phyloP scores from a whole-genome alignment of 2,888 invertebrate species.

The Leucophora obtusa region DNA sequence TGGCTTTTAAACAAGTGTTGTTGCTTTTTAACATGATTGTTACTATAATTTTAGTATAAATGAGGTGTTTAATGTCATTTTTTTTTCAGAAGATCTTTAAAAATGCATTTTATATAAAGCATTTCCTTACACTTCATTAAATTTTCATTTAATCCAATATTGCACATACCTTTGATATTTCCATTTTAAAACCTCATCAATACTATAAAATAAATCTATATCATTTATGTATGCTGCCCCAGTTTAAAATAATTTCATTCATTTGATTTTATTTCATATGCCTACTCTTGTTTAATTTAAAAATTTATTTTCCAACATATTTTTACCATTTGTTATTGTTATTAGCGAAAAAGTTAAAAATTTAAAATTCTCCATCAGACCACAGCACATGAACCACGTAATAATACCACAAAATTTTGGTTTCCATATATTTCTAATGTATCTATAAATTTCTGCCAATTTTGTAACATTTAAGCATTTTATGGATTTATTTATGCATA shows the following conservation, averaged over 20 bases:
- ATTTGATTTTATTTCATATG: neutral
- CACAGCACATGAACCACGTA: conserved; percentile 63
- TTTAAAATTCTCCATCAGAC: conserved; percentile 61
- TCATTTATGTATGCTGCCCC: neutral
- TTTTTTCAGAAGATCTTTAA: too few species aligned
- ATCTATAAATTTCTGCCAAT: neutral
- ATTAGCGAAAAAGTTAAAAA: conserved; percentile 68
- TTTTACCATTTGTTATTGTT: conserved; percentile 59
- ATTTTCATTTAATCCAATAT: too few species aligned
- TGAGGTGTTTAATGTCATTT: too few species aligned
- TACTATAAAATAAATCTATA: too few species aligned
- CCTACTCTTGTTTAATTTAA: conserved; percentile 57
- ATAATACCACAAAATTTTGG: conserved; percentile 64
- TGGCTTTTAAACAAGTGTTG: conserved; percentile 72
- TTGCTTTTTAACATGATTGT: too few species aligned
- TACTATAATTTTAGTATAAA: too few species aligned
- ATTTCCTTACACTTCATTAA: too few species aligned
- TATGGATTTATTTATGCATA: neutral
- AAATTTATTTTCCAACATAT: conserved; percentile 69
- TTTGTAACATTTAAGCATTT: neutral
- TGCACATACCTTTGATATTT: too few species aligned
- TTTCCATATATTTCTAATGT: neutral
- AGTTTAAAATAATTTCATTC: conserved; percentile 38
- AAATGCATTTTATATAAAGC: too few species aligned
- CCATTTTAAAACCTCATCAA: too few species aligned